phyloP scores from a whole-genome alignment of 1,140 invertebrate species.

The Hyles vespertilio region DNA sequence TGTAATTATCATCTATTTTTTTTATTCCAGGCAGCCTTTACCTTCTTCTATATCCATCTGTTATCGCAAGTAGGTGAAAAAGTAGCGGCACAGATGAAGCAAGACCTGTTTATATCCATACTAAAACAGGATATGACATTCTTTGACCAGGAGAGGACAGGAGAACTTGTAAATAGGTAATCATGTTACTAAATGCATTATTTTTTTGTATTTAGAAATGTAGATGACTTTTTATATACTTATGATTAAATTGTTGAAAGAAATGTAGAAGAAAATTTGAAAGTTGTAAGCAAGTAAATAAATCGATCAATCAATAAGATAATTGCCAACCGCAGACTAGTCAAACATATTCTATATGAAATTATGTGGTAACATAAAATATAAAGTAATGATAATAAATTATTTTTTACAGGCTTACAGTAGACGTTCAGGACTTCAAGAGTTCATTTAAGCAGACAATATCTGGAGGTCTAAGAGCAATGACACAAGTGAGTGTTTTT shows the following conservation, averaged over 20 bases:
- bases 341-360: no score
- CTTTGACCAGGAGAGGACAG: conserved; percentile 93
- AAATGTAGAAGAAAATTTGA: no score
- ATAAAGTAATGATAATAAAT: no score
- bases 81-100: conserved; percentile 87
- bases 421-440: conserved; percentile 98
- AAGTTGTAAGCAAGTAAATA: no score
- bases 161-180: conserved; percentile 92
- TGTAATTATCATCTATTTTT: neutral
- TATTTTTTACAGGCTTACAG: conserved; percentile 82
- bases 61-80: conserved; percentile 91
- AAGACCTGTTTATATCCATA: conserved; percentile 89
- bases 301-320: no score
- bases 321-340: no score
- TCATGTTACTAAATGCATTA: no score
- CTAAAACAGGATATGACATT: conserved; percentile 93
- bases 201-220: no score
- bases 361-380: no score
- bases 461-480: conserved; percentile 90
- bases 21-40: conserved; percentile 84
- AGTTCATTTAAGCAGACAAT: conserved; percentile 95
- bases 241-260: no score
- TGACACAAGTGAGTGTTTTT: conserved; percentile 81
- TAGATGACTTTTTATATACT: no score
- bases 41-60: conserved; percentile 92